Evolutionary conservation across 2,113 vertebrate species (phyloP).

Genomic region (Datnioides undecimradiatus): DNA sequence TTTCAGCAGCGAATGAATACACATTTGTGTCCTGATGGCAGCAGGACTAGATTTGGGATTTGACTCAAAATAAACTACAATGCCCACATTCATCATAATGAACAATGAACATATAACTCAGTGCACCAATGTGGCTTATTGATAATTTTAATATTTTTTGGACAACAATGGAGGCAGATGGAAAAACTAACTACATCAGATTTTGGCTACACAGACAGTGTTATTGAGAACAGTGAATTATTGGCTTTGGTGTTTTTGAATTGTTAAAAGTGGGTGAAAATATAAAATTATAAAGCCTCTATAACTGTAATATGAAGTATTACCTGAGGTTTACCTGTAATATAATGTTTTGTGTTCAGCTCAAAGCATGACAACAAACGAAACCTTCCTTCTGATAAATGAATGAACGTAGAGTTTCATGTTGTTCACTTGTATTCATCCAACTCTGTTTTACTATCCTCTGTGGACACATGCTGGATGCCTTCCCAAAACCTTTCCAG

Average conservation of each 20-base stretch:
- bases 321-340: neutral
- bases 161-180: neutral
- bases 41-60: neutral
- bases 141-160: neutral
- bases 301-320: neutral
- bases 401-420: slow-evolving; percentile 53
- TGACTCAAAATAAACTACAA: neutral
- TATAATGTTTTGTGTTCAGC: neutral
- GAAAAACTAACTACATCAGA: neutral
- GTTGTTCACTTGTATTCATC: slow-evolving; percentile 24
- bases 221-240: neutral
- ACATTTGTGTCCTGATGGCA: no score
- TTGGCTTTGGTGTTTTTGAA: neutral
- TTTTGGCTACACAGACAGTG: neutral
- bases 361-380: slow-evolving; percentile 11
- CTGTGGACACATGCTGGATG: slow-evolving; percentile 32
- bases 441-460: slow-evolving; percentile 46
- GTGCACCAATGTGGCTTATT: neutral
- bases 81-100: neutral
- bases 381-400: slow-evolving; percentile 15
- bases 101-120: neutral
- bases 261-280: neutral
- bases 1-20: no score
- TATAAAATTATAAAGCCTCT: neutral
- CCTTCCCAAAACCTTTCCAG: slow-evolving; percentile 45